phyloP scores from a whole-genome alignment of 92 coral and sea anemone genomes.

The Palythoa heliodiscus region DNA sequence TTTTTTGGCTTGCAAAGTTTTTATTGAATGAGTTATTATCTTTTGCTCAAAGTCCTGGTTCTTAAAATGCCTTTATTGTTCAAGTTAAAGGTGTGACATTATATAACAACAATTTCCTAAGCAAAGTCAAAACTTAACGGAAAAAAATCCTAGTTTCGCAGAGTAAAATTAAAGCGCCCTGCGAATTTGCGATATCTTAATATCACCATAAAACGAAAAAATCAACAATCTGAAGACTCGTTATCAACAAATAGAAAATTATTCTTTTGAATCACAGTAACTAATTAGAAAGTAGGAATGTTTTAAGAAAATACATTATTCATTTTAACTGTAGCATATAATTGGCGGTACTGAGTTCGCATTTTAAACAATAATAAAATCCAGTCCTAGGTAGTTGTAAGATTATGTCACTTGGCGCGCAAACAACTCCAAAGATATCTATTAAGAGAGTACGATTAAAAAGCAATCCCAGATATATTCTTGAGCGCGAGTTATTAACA shows the following conservation, averaged over 20 bases:
- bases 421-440: conserved; percentile 7
- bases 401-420: not conserved
- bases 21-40: not conserved
- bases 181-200: not conserved
- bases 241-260: not conserved
- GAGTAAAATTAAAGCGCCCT: not conserved
- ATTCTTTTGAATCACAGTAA: not conserved
- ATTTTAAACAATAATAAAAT: not conserved
- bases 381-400: not conserved
- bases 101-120: not conserved
- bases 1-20: not conserved
- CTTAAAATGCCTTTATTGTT: not conserved
- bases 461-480: not conserved
- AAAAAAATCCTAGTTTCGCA: not conserved
- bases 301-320: conserved; percentile 58
- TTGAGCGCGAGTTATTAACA: not conserved
- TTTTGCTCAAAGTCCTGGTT: not conserved
- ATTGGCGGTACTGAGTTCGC: conserved; percentile 37
- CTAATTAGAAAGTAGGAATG: conserved; percentile 29
- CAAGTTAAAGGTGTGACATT: not conserved
- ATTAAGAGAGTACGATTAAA: not conserved
- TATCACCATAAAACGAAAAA: not conserved
- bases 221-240: not conserved
- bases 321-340: conserved; percentile 57
- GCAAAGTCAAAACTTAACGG: not conserved